Evolutionary conservation across 2,113 vertebrate genomes (phyloP).

Genomic region (Merops nubicus): DNA sequence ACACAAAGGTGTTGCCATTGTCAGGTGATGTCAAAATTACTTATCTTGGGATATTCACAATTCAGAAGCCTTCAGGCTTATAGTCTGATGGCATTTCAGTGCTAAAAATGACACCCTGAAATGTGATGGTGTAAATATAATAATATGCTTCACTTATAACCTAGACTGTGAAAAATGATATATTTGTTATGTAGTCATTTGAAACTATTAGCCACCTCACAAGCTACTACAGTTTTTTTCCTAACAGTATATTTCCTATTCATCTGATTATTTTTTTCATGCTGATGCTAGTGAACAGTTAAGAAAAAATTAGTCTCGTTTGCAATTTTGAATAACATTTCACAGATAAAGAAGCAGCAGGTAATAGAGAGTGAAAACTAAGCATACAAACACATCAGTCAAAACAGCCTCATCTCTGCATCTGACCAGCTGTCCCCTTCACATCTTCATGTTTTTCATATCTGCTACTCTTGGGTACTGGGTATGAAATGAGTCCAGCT

Average conservation of each 20-base stretch:
- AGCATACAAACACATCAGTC: conserved; percentile 46
- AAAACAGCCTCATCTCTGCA: not conserved
- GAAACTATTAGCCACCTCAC: not conserved
- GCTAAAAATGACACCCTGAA: not conserved
- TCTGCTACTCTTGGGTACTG: not conserved
- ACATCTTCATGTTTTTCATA: not conserved
- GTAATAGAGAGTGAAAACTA: conserved; percentile 35
- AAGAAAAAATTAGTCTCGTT: not conserved
- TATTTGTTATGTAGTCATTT: not conserved
- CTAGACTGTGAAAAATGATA: not conserved
- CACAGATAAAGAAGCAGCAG: not conserved
- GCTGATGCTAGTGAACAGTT: not conserved
- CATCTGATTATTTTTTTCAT: not conserved
- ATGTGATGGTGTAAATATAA: not conserved
- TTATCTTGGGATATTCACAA: not conserved
- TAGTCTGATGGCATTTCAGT: not conserved
- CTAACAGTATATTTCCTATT: not conserved
- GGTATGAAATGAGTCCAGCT: not conserved
- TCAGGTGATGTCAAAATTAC: not conserved
- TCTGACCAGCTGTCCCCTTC: not conserved
- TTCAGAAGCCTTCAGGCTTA: not conserved
- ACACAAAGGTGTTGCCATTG: not conserved
- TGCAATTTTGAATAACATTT: not conserved
- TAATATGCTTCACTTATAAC: not conserved
- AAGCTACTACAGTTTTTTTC: not conserved